phyloP scores from a whole-genome alignment of 2,797 vertebrate species.

The Ctenosaura bakeri region DNA sequence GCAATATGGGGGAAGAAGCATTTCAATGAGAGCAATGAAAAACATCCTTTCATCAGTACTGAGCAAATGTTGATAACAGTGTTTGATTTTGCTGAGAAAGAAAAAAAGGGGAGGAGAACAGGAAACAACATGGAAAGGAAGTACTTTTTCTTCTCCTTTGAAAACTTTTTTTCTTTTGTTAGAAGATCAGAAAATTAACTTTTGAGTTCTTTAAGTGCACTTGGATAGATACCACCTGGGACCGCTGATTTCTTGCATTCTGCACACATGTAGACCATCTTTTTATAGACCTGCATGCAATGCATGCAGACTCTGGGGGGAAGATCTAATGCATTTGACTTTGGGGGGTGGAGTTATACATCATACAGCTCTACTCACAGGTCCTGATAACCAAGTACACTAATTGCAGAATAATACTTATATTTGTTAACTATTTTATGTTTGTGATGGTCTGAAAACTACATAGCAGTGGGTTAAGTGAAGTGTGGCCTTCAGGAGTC shows the following conservation, averaged over 20 bases:
- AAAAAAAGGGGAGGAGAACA: not conserved
- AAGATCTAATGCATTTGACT: not conserved
- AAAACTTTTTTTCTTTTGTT: conserved; percentile 14
- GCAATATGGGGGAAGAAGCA: not conserved
- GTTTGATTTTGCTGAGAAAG: not conserved
- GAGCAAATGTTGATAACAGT: not conserved
- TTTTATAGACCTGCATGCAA: not conserved
- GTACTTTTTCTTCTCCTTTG: not conserved
- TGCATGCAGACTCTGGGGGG: not conserved
- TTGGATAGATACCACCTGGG: not conserved
- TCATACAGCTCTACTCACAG: no score
- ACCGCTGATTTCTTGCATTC: not conserved
- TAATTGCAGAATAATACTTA: no score
- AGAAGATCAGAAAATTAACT: not conserved
- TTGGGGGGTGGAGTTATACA: no score
- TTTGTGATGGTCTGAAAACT: not conserved
- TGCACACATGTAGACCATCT: not conserved
- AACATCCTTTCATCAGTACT: not conserved
- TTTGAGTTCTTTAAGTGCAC: not conserved
- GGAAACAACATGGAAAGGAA: not conserved
- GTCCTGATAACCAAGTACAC: no score
- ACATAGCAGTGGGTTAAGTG: not conserved
- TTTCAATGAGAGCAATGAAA: not conserved
- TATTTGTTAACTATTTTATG: no score
- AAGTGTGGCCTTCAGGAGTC: no score